phyloP scores from a whole-genome alignment of 2,113 vertebrate species.

The Pavo muticus region DNA sequence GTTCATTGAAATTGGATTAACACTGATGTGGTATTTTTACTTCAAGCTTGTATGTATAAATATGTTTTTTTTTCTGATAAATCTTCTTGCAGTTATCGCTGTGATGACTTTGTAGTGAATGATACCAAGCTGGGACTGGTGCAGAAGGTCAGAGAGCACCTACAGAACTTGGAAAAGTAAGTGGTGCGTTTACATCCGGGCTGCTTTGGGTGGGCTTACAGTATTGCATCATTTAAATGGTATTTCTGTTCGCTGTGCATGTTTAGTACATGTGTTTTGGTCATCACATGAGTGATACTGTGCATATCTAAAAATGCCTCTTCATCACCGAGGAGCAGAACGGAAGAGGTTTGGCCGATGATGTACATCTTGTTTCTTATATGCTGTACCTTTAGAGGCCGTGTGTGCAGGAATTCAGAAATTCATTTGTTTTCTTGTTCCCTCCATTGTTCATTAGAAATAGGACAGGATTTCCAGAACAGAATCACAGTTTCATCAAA shows the following conservation, averaged over 20 bases:
- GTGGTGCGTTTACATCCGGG: constrained; percentile 48
- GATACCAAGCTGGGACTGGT: constrained; percentile 95
- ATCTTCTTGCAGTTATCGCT: constrained; percentile 89
- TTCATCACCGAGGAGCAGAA: neutral
- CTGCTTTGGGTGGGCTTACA: neutral
- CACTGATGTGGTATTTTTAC: too few relatives aligned
- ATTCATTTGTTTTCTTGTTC: neutral
- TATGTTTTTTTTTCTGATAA: neutral
- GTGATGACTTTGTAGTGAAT: constrained; percentile 98
- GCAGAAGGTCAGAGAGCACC: constrained; percentile 95
- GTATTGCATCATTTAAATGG: neutral
- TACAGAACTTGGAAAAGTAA: constrained; percentile 98
- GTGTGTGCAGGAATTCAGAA: neutral
- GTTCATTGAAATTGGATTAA: neutral
- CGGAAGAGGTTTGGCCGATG: neutral
- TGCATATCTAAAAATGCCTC: neutral
- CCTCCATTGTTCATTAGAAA: neutral
- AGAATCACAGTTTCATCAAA: neutral
- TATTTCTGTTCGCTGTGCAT: neutral
- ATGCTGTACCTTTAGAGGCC: neutral
- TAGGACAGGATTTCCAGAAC: neutral
- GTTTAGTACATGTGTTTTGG: neutral
- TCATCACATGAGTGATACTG: neutral
- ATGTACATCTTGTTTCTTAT: neutral
- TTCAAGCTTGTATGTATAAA: too few relatives aligned